Evolutionary conservation across 53 echinoderm and acorn worm genomes (phyloP).

Genomic region (Mesocentrotus franciscanus): DNA sequence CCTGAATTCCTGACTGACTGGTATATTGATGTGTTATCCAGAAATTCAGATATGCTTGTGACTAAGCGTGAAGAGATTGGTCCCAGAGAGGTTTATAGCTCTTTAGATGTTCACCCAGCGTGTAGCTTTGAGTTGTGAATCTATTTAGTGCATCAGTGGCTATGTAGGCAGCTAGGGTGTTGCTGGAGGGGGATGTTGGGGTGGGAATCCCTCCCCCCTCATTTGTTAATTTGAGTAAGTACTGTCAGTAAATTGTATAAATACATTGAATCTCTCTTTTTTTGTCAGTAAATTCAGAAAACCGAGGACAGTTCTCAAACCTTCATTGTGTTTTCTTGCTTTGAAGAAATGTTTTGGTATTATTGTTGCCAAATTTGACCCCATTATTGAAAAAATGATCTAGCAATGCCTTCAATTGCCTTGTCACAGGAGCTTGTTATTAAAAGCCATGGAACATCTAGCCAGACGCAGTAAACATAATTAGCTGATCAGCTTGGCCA

Average conservation of each 20-base stretch:
- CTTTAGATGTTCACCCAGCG: conserved; percentile 18
- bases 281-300: too few relatives aligned
- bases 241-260: too few relatives aligned
- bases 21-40: neutral
- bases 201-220: too few relatives aligned
- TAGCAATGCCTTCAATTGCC: neutral
- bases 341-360: too few relatives aligned
- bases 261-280: too few relatives aligned
- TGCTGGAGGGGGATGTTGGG: neutral
- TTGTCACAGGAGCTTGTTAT: neutral
- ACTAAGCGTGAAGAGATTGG: neutral
- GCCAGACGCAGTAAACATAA: neutral
- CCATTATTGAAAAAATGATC: neutral
- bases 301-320: too few relatives aligned
- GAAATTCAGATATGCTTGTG: conserved; percentile 11
- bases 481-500: neutral
- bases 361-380: too few relatives aligned
- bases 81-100: conserved; percentile 29
- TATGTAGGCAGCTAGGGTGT: neutral
- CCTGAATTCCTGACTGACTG: neutral
- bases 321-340: too few relatives aligned
- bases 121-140: conserved; percentile 11
- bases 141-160: conserved; percentile 40
- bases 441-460: neutral
- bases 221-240: too few relatives aligned